phyloP scores from a whole-genome alignment of 2,888 invertebrate species.

The Andrena chrysosceles region DNA sequence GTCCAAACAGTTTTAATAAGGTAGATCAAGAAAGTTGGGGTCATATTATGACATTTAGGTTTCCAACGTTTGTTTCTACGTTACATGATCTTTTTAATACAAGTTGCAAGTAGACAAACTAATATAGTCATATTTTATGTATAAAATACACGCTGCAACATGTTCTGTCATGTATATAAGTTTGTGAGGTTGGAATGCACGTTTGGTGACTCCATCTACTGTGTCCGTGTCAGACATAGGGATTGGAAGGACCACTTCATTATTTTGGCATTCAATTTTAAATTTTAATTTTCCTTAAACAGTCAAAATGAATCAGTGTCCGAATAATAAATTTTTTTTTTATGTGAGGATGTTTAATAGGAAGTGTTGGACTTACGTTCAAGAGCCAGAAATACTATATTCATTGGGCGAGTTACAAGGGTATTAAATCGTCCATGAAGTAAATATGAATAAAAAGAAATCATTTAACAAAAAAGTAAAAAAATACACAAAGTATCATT shows the following conservation, averaged over 20 bases:
- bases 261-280: not conserved
- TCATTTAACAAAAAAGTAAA: too few relatives aligned
- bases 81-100: not conserved
- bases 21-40: constrained; percentile 53
- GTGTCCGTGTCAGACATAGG: constrained; percentile 38
- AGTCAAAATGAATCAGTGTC: not conserved
- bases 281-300: not conserved
- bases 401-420: too few relatives aligned
- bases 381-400: too few relatives aligned
- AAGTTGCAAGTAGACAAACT: not conserved
- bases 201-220: constrained; percentile 15
- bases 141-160: not conserved
- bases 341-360: too few relatives aligned
- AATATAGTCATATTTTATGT: not conserved
- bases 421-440: too few relatives aligned
- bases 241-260: not conserved
- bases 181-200: constrained; percentile 29
- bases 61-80: not conserved
- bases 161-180: not conserved
- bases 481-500: too few relatives aligned
- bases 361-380: too few relatives aligned
- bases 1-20: constrained; percentile 71
- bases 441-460: too few relatives aligned
- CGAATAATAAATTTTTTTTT: too few relatives aligned
- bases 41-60: not conserved